Conservation (phyloP, 2,113 vertebrate species). For the Microcebus jonahi region DNA sequence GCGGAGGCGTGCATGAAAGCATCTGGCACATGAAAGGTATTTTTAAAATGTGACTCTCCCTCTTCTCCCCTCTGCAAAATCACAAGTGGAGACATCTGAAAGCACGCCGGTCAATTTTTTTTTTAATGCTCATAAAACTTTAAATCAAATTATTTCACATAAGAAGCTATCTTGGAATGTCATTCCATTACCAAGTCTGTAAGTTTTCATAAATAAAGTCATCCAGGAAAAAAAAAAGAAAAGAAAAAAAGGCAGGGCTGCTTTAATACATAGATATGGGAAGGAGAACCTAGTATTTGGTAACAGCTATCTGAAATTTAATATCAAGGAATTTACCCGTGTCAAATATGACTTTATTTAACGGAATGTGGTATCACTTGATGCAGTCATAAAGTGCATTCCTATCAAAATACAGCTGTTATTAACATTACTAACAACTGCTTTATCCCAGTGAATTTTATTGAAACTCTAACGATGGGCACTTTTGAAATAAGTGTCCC, state of each 20-base stretch:
- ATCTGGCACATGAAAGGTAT: neutral
- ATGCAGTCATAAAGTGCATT: slow-evolving; percentile 59
- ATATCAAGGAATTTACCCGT: slow-evolving; percentile 58
- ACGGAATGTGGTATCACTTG: slow-evolving; percentile 42
- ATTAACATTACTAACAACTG: slow-evolving; percentile 68
- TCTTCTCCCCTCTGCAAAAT: neutral
- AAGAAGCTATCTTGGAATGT: neutral
- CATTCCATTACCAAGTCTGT: neutral
- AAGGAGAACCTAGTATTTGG: slow-evolving; percentile 29
- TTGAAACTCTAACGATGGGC: slow-evolving; percentile 15
- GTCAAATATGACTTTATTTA: slow-evolving; percentile 69
- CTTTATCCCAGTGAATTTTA: slow-evolving; percentile 49
- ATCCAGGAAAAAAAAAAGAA: neutral
- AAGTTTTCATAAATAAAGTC: slow-evolving; percentile 46
- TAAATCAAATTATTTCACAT: slow-evolving; percentile 46
- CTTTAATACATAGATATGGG: neutral
- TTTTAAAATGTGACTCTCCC: neutral
- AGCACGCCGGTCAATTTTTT: neutral
- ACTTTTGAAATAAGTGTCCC: slow-evolving; percentile 67
- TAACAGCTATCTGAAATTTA: slow-evolving; percentile 49
- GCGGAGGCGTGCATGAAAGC: accelerated
- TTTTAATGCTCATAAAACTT: slow-evolving; percentile 28
- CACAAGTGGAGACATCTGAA: neutral
- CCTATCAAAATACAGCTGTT: slow-evolving; percentile 72
- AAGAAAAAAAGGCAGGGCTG: neutral